phyloP scores from a whole-genome alignment of 2,113 vertebrate genomes.

The Saimiri boliviensis region DNA sequence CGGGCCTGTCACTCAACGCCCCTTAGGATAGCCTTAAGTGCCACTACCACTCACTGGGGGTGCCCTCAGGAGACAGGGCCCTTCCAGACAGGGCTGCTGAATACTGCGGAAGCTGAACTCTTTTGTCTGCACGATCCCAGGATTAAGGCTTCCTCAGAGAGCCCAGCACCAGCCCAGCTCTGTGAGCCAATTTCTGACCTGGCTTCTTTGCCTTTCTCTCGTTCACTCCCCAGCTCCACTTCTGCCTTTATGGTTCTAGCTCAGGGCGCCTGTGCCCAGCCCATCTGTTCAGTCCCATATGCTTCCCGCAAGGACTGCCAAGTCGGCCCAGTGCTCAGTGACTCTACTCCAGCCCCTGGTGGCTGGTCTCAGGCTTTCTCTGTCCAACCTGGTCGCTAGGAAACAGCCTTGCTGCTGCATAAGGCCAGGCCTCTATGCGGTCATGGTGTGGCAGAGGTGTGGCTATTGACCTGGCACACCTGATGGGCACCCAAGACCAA shows the following conservation, averaged over 20 bases:
- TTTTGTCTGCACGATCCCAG: not conserved
- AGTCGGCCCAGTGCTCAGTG: slow-evolving; percentile 45
- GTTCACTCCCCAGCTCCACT: not conserved
- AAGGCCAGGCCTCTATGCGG: accelerated
- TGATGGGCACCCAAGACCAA: not conserved
- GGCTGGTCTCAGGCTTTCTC: not conserved
- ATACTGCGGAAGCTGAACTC: slow-evolving; percentile 42
- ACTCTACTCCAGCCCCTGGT: not conserved
- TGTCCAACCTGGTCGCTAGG: slow-evolving; percentile 46
- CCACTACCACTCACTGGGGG: slow-evolving; percentile 53
- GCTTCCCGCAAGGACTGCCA: slow-evolving; percentile 66
- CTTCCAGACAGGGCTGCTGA: slow-evolving; percentile 56
- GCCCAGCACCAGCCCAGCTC: not conserved
- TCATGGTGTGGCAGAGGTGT: not conserved
- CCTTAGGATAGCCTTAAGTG: slow-evolving; percentile 50
- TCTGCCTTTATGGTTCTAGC: slow-evolving; percentile 56
- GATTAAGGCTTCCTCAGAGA: slow-evolving; percentile 59
- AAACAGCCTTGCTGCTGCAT: not conserved
- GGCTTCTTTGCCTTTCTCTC: not conserved
- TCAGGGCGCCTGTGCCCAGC: slow-evolving; percentile 53
- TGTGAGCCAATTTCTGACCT: not conserved
- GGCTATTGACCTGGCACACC: not conserved
- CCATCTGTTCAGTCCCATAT: slow-evolving; percentile 80
- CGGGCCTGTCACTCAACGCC: too few relatives aligned
- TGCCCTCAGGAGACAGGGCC: slow-evolving; percentile 64